These are phyloP conservation scores for Harmothoe impar DNA, from an alignment of 2,888 invertebrate genomes.

Conservation along the genomic window DNA sequence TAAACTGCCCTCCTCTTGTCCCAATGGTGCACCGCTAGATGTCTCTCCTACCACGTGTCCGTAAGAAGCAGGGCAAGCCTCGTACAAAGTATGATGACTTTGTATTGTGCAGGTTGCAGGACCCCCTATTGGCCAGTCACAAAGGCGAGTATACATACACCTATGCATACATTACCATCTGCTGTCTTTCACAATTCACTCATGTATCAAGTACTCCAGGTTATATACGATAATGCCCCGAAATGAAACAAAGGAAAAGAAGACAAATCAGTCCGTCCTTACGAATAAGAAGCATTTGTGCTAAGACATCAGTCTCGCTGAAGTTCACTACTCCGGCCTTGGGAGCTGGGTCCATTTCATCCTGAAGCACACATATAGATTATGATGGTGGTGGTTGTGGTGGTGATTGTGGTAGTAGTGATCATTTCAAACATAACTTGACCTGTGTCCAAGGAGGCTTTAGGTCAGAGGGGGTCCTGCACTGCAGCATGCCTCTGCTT, in stretches of 20 bases:
- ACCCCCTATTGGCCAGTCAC: slow-evolving; percentile 21
- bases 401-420: slow-evolving; percentile 37
- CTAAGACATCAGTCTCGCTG: slow-evolving; percentile 25
- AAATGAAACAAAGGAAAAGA: background rate
- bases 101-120: background rate
- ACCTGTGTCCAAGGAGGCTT: background rate
- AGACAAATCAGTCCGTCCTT: slow-evolving; percentile 33
- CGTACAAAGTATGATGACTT: background rate
- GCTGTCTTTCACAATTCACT: background rate
- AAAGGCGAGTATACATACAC: slow-evolving; percentile 7
- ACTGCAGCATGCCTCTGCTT: slow-evolving; percentile 29
- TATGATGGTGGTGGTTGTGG: slow-evolving; percentile 45
- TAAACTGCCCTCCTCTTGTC: background rate
- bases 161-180: background rate
- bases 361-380: background rate
- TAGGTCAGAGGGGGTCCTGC: slow-evolving; percentile 36
- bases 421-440: slow-evolving; percentile 33
- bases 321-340: background rate
- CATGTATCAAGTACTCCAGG: slow-evolving; percentile 38
- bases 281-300: slow-evolving; percentile 35
- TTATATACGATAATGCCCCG: slow-evolving; percentile 3
- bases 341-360: background rate
- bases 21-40: background rate
- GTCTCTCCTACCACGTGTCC: slow-evolving; percentile 11
- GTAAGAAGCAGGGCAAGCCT: slow-evolving; percentile 30